phyloP scores from a whole-genome alignment of 1,140 invertebrate species.

The Neodiprion pinetum region DNA sequence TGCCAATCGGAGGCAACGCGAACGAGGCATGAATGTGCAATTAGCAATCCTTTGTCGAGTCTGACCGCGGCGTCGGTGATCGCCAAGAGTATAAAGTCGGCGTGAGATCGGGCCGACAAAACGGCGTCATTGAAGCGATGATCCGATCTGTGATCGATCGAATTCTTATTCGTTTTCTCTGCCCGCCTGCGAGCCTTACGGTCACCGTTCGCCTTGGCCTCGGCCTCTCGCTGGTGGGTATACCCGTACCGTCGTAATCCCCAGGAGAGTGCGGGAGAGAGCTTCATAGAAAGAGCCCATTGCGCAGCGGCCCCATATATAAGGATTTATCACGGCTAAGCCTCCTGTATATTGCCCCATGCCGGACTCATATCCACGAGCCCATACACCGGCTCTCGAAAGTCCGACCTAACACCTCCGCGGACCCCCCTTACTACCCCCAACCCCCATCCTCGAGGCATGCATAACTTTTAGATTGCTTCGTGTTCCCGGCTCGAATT shows the following conservation, averaged over 20 bases:
- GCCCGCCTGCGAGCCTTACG: not conserved
- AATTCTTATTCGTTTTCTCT: constrained; percentile 67
- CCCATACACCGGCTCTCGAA: too few relatives aligned
- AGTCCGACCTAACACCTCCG: too few relatives aligned
- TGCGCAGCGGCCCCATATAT: constrained; percentile 58
- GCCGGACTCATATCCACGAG: constrained; percentile 35
- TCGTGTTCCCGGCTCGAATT: not conserved
- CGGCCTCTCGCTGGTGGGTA: constrained; percentile 36
- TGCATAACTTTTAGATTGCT: not conserved
- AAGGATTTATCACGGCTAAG: constrained; percentile 62
- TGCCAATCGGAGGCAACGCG: too few relatives aligned
- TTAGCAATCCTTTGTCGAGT: not conserved
- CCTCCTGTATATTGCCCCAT: constrained; percentile 59
- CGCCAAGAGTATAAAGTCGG: not conserved
- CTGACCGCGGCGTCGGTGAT: not conserved
- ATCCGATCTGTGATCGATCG: constrained; percentile 70
- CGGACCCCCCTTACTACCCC: not conserved
- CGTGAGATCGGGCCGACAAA: not conserved
- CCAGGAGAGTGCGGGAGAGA: constrained; percentile 50
- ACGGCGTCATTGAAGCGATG: constrained; percentile 54
- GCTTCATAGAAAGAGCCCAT: constrained; percentile 56
- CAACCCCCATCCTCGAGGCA: not conserved
- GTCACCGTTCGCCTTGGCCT: not conserved
- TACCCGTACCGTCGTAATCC: constrained; percentile 51
- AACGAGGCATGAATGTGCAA: not conserved